Percentiles rank a stretch among this genome's conserved stretches.
These are phyloP conservation scores for Ophraella communa DNA, from an alignment of 2,888 invertebrate genomes.

Conservation along the genomic window DNA sequence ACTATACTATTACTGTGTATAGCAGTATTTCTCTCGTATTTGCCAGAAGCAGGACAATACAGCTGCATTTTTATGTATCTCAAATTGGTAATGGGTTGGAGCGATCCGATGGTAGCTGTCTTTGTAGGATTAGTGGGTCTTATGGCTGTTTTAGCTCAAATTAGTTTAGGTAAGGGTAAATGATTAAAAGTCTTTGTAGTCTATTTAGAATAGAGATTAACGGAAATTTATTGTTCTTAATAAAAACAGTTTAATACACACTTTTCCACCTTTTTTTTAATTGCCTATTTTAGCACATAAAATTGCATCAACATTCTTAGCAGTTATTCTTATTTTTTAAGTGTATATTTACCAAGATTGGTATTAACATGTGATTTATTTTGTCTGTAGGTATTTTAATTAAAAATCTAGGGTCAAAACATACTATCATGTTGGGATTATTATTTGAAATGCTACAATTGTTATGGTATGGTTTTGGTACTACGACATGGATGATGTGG, in stretches of 20 bases:
- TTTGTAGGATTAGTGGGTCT: constrained; percentile 98
- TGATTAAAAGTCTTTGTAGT: no score
- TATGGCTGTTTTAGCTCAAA: constrained; percentile 94
- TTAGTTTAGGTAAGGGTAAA: constrained; percentile 70
- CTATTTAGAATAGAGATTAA: no score
- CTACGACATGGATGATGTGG: constrained; percentile 99
- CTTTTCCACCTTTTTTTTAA: no score
- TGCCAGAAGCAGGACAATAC: constrained; percentile 98
- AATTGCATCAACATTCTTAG: no score
- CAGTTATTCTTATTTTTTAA: no score
- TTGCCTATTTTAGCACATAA: no score
- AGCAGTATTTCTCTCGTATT: constrained; percentile 95
- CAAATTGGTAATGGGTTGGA: constrained; percentile 95
- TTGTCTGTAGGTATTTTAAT: constrained; percentile 59
- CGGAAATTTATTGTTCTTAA: no score
- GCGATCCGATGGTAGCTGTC: constrained; percentile 92
- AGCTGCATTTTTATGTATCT: constrained; percentile 99
- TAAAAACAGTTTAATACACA: no score
- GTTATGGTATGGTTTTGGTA: constrained; percentile 97
- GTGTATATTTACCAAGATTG: not conserved
- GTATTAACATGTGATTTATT: not conserved
- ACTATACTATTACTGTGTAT: constrained; percentile 96
- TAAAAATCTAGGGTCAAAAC: constrained; percentile 89
- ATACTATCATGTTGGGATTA: constrained; percentile 96
- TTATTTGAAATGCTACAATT: constrained; percentile 96